Conservation (phyloP, 2,113 vertebrate genomes). For the Chloropsis hardwickii region DNA sequence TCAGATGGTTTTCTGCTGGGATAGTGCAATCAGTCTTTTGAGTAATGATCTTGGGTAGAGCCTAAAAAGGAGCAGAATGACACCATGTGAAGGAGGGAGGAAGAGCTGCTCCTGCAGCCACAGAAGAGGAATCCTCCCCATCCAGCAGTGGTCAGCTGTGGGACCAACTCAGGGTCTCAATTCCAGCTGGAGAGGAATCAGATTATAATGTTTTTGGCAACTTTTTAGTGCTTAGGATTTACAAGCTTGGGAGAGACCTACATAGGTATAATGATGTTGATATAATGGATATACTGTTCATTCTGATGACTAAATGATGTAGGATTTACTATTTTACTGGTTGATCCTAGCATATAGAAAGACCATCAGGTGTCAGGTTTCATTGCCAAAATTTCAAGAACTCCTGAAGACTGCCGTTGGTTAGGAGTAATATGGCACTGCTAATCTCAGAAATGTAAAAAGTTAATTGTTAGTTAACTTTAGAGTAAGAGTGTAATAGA, state of each 20-base stretch:
- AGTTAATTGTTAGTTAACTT: background rate
- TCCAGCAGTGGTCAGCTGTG: background rate
- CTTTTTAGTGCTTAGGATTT: background rate
- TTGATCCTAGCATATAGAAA: background rate
- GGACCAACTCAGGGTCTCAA: background rate
- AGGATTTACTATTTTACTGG: background rate
- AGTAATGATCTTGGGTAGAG: background rate
- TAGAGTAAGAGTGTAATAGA: rapidly evolving
- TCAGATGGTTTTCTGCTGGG: slow-evolving; percentile 21
- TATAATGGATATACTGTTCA: background rate
- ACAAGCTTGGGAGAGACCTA: background rate
- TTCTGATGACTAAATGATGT: background rate
- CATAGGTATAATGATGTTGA: background rate
- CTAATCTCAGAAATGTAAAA: background rate
- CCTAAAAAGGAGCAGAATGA: background rate
- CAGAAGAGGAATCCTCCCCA: rapidly evolving
- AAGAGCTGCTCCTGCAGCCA: background rate
- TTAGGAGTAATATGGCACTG: background rate
- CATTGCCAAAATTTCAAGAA: background rate
- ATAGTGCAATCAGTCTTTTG: slow-evolving; percentile 10
- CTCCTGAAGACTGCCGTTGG: background rate
- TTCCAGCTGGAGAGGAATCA: background rate
- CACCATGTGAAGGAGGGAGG: background rate
- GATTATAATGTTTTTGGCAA: background rate
- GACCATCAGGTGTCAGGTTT: background rate